phyloP scores from a whole-genome alignment of 2,797 vertebrate genomes.

The Betta splendens region DNA sequence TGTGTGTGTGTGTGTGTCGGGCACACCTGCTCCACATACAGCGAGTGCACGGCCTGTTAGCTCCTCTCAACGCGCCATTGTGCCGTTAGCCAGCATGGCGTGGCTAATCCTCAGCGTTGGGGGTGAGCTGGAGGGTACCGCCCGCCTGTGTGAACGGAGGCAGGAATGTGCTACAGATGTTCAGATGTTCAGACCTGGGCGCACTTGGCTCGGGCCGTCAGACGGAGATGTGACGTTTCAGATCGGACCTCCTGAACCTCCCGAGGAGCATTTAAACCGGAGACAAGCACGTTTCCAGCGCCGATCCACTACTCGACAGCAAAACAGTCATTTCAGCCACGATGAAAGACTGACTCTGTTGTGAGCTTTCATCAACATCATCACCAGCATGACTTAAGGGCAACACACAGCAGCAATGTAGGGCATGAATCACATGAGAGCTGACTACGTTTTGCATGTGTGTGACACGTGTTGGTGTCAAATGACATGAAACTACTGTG shows the following conservation, averaged over 20 bases:
- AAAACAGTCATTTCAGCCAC: background rate
- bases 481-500: conserved; percentile 18
- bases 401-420: background rate
- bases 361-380: background rate
- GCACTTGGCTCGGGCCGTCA: conserved; percentile 11
- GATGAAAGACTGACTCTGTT: background rate
- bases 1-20: conserved; percentile 8
- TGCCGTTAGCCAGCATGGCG: conserved; percentile 56
- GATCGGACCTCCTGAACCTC: background rate
- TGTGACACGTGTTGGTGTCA: background rate
- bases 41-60: conserved; percentile 45
- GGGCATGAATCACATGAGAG: conserved; percentile 14
- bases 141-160: conserved; percentile 56
- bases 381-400: background rate
- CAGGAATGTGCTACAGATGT: conserved; percentile 69
- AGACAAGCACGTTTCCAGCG: background rate
- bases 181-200: conserved; percentile 11
- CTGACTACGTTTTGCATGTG: conserved; percentile 5
- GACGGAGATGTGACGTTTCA: background rate
- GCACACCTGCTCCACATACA: conserved; percentile 61
- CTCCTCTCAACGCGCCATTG: conserved; percentile 54
- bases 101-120: conserved; percentile 60
- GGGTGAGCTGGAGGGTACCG: conserved; percentile 59
- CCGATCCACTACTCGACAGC: background rate
- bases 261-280: background rate